Conservation (phyloP, 2,113 vertebrate genomes). For the Melanostigma gelatinosum region DNA sequence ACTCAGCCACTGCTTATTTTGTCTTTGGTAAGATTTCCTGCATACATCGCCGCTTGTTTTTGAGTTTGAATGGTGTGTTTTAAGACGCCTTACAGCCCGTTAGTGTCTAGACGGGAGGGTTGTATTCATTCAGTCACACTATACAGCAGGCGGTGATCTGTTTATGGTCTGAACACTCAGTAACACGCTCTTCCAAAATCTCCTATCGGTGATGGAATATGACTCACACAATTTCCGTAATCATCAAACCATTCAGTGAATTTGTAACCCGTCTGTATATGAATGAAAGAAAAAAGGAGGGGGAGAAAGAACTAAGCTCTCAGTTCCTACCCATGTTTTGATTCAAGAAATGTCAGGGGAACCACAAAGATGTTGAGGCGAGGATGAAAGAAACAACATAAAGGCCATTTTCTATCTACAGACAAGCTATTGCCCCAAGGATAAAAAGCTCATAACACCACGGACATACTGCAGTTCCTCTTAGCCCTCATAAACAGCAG, state of each 20-base stretch:
- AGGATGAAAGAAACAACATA: slow-evolving; percentile 6
- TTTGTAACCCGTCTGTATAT: background rate
- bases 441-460: background rate
- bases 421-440: background rate
- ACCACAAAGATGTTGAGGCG: slow-evolving; percentile 5
- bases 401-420: background rate
- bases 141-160: background rate
- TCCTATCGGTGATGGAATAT: background rate
- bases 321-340: background rate
- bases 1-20: no score
- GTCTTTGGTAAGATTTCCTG: no score
- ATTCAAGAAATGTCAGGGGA: background rate
- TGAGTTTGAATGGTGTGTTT: no score
- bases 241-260: background rate
- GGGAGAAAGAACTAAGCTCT: background rate
- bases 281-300: background rate
- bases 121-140: background rate
- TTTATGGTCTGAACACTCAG: background rate
- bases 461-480: background rate
- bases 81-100: no score
- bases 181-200: background rate
- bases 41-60: no score
- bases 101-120: no score
- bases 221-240: background rate
- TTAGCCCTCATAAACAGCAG: slow-evolving; percentile 18